Evolutionary conservation across 2,797 vertebrate genomes (phyloP).

Genomic region (Bradypodion ventrale): DNA sequence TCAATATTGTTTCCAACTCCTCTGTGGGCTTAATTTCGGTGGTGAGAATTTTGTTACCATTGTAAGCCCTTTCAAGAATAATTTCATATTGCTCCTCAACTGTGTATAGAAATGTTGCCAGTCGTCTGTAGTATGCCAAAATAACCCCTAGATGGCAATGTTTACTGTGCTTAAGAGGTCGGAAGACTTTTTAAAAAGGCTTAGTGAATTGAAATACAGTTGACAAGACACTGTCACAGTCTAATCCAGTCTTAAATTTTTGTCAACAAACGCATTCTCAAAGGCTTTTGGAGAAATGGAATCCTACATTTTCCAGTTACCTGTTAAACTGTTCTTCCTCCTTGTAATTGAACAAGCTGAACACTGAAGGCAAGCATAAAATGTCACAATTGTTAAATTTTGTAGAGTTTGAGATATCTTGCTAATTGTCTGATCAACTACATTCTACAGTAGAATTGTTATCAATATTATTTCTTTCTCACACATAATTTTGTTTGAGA

Average conservation of each 20-base stretch:
- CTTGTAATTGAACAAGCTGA: neutral
- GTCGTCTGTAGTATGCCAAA: conserved; percentile 54
- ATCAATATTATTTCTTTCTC: conserved; percentile 51
- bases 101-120: neutral
- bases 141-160: conserved; percentile 91
- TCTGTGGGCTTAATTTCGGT: neutral
- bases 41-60: neutral
- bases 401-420: neutral
- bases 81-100: neutral
- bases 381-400: neutral
- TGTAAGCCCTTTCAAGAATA: neutral
- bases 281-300: conserved; percentile 14
- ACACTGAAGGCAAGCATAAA: neutral
- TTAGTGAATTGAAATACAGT: neutral
- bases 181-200: conserved; percentile 12
- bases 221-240: conserved; percentile 25
- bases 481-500: conserved; percentile 35
- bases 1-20: neutral
- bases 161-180: conserved; percentile 81
- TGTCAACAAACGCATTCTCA: conserved; percentile 14
- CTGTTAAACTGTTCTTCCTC: neutral
- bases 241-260: conserved; percentile 28
- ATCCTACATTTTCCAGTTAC: neutral
- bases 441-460: conserved; percentile 43
- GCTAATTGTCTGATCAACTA: conserved; percentile 45